Base-by-base conservation (phyloP, 2,797 vertebrate species). In the Darevskia nairensis region DNA sequence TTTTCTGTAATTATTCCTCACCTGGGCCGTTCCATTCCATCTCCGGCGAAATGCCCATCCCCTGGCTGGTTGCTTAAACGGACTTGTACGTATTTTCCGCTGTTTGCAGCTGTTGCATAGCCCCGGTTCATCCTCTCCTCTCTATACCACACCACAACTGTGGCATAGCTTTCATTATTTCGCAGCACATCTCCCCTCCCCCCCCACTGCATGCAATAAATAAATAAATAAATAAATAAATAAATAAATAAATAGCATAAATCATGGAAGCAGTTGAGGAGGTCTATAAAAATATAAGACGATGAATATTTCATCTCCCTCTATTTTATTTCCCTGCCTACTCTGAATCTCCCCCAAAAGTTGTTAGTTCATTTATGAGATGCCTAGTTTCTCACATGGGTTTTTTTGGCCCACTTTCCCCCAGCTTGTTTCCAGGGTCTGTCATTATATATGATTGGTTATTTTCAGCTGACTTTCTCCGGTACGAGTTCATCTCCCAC, bases 251-350 rank as follows among this genome's bases (percentile, higher is more conserved):
- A 93, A 3, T 21, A 29, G 50, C 84, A 85, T 95, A 96, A 96
- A 97, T 96, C 94, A 95, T 86, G 46, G 50, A 90, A 92, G 90
- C 87, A 91, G 86, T 93, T 87, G 87, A 95, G 90, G 91, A 96
- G 87, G 93, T 96, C 93, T 93, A 93, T 95, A 96, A 97, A 89
- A 96, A 94, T 89, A 90, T 92, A 90, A 93, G 87, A 92, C 85
- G 91, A 94, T 96, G 94, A 97, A 96, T 96, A 96, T 96, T 96
- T 96, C 95, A 96, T 96, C 95, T 94, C 88, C 89, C 69, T 91
- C 90, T 90, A 90, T 93, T 97, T 96, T 96, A 95, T 96, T 96
- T 96, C 92, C 91, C 93, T 92, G 91, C 94, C 94, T 96, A 84
- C 90, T 95, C 92, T 90, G 90, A 95, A 93, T 96, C 92, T 96